Evolutionary conservation across 2,797 vertebrate species (phyloP).

Genomic region (Octomys mimax): DNA sequence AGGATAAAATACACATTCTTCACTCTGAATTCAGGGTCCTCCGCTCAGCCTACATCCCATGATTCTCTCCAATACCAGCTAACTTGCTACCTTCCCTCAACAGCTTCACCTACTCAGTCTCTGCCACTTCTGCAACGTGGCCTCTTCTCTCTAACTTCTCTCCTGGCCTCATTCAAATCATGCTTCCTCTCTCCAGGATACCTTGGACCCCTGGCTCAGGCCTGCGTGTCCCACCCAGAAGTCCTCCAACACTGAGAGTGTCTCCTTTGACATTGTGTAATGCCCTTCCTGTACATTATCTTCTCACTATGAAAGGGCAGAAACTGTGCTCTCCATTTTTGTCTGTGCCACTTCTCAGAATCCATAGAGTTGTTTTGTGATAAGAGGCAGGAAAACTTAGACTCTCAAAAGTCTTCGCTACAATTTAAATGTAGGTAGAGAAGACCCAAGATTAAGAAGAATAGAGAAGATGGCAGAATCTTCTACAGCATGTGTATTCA

Average conservation of each 20-base stretch:
- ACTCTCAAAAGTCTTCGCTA: slow-evolving; percentile 30
- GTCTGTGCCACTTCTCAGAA: neutral
- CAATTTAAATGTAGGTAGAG: neutral
- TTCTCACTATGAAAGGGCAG: neutral
- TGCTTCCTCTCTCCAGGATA: neutral
- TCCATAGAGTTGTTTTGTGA: neutral
- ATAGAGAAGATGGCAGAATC: neutral
- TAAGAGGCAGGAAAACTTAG: neutral
- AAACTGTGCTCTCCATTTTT: neutral
- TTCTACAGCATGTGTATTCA: neutral
- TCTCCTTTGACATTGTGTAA: neutral
- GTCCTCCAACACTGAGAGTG: neutral
- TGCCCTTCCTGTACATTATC: neutral
- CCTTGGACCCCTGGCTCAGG: neutral
- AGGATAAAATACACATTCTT: slow-evolving; percentile 6
- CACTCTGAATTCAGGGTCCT: neutral
- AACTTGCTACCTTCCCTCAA: neutral
- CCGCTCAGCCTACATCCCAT: neutral
- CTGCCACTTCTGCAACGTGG: neutral
- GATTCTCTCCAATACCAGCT: neutral
- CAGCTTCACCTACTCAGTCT: neutral
- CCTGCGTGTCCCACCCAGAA: neutral
- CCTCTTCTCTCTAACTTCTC: neutral
- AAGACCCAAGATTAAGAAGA: neutral
- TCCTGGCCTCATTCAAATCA: neutral